Evolutionary conservation across 2,797 vertebrate species (phyloP).

Genomic region (Tapera naevia): DNA sequence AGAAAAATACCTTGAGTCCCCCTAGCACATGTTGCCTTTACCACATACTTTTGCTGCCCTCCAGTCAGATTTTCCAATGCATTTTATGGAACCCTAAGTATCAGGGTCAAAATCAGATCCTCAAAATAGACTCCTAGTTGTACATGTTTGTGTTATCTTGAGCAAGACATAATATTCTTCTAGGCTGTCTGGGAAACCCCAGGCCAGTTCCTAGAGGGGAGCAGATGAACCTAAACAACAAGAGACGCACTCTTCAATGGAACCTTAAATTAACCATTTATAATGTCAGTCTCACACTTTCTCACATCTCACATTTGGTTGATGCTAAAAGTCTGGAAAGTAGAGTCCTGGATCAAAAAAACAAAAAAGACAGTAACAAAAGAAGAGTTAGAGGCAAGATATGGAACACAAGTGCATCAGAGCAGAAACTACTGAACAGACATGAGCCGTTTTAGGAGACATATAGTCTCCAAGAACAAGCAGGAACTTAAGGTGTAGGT

Average conservation of each 20-base stretch:
- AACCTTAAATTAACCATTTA: neutral
- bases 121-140: neutral
- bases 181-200: neutral
- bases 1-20: neutral
- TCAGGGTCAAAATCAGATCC: neutral
- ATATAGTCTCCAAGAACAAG: neutral
- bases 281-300: neutral
- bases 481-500: neutral
- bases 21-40: neutral
- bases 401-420: neutral
- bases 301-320: neutral
- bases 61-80: neutral
- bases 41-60: neutral
- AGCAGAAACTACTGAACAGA: neutral
- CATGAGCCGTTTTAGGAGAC: neutral
- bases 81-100: neutral
- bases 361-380: neutral
- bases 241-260: neutral
- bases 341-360: neutral
- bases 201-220: neutral
- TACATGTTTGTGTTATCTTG: neutral
- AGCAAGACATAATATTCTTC: neutral
- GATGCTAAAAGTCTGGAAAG: neutral
- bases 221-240: neutral
- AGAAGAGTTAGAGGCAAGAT: neutral